phyloP scores from a whole-genome alignment of 2,113 vertebrate species.

The Capricornis sumatraensis region DNA sequence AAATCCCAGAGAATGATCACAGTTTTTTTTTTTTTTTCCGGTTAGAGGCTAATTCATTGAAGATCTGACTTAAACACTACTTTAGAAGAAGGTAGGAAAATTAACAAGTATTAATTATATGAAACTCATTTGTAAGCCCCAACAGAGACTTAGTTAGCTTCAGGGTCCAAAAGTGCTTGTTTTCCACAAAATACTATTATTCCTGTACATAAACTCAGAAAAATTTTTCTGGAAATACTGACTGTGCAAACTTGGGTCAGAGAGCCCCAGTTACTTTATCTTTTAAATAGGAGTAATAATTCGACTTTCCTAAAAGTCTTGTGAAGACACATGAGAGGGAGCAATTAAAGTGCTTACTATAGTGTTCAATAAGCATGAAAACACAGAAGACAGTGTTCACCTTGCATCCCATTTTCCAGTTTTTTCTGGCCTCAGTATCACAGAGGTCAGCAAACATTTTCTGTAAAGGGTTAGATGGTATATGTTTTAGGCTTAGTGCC shows the following conservation, averaged over 20 bases:
- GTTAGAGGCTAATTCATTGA: not conserved
- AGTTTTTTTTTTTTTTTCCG: fast-evolving
- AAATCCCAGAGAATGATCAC: not conserved
- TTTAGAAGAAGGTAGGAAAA: not conserved
- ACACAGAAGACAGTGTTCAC: not conserved
- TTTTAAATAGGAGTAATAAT: not conserved
- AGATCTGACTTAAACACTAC: not conserved
- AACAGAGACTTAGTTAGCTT: not conserved
- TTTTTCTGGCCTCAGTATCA: not conserved
- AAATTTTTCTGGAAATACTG: not conserved
- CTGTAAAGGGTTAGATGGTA: not conserved
- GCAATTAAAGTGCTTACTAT: not conserved
- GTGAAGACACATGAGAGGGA: not conserved
- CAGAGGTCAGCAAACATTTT: not conserved
- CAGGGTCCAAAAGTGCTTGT: not conserved
- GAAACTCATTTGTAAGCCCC: not conserved
- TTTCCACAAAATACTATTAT: not conserved
- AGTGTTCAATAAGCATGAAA: not conserved
- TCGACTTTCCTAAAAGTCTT: not conserved
- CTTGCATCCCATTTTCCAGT: not conserved
- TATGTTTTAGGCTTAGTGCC: not conserved
- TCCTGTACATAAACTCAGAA: not conserved
- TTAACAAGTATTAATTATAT: not conserved
- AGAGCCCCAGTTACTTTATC: not conserved
- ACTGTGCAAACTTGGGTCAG: not conserved